Percentiles rank a stretch among this genome's conserved stretches.
Evolutionary conservation across 1,140 invertebrate genomes (phyloP).

Genomic region (Micrasema longulum): DNA sequence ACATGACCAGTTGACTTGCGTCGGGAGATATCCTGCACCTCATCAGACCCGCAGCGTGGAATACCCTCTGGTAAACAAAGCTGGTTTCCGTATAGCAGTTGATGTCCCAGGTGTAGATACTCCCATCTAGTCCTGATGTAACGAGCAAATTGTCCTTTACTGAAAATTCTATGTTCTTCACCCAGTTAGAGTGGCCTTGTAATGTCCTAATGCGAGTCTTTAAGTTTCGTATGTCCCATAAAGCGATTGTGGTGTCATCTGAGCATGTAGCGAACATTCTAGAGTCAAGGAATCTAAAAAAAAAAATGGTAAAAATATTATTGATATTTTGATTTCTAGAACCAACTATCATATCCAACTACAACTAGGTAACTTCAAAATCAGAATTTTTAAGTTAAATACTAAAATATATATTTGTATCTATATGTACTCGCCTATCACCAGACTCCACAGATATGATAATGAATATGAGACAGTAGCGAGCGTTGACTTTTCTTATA

Average conservation of each 20-base stretch:
- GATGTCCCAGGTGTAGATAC: conserved; percentile 95
- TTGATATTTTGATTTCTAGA: background rate
- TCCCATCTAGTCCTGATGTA: conserved; percentile 93
- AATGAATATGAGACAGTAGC: too few species aligned
- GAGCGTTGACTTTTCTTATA: too few species aligned
- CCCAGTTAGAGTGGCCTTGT: conserved; percentile 93
- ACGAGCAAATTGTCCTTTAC: conserved; percentile 86
- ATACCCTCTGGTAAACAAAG: conserved; percentile 83
- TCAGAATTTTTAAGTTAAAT: too few species aligned
- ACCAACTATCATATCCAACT: too few species aligned
- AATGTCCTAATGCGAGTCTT: conserved; percentile 81
- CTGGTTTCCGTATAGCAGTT: conserved; percentile 87
- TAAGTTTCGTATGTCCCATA: conserved; percentile 92
- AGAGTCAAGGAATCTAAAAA: conserved; percentile 84
- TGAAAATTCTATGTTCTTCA: conserved; percentile 96
- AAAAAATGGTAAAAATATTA: too few species aligned
- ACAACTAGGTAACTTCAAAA: too few species aligned
- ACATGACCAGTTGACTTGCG: conserved; percentile 88
- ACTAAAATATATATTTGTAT: too few species aligned
- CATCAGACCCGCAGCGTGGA: conserved; percentile 88
- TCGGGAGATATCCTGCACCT: conserved; percentile 87
- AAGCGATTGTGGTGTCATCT: conserved; percentile 90
- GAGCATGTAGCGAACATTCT: conserved; percentile 93
- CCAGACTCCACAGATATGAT: too few species aligned
- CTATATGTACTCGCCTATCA: too few species aligned